Conservation (phyloP, 2,797 vertebrate genomes). For the Spinus pinus region DNA sequence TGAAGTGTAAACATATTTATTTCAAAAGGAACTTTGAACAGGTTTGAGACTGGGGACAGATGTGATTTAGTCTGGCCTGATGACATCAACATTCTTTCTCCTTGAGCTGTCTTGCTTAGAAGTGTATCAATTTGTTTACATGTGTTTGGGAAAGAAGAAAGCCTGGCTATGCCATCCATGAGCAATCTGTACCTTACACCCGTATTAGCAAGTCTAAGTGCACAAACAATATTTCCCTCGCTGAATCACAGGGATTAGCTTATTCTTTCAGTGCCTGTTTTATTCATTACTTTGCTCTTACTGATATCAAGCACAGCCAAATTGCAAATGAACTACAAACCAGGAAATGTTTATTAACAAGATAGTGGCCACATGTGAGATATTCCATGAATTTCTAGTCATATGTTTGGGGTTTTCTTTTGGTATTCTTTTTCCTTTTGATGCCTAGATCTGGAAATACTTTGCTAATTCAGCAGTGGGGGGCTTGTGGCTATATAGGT, state of each 20-base stretch:
- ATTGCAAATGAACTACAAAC: slow-evolving; percentile 60
- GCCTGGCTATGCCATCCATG: not conserved
- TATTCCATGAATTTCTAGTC: not conserved
- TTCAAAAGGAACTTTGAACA: not conserved
- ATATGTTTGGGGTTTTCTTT: not conserved
- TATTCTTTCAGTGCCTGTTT: slow-evolving; percentile 59
- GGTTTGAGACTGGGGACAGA: not conserved
- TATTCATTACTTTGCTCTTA: slow-evolving; percentile 53
- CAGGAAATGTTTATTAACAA: slow-evolving; percentile 11
- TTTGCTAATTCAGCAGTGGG: not conserved
- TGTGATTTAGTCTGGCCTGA: slow-evolving; percentile 2
- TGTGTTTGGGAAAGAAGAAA: slow-evolving; percentile 17
- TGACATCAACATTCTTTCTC: slow-evolving; percentile 37
- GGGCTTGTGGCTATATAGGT: not conserved
- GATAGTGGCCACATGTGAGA: not conserved
- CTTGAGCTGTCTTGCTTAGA: slow-evolving; percentile 9
- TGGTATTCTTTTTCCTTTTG: not conserved
- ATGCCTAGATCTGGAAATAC: not conserved
- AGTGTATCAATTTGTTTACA: not conserved
- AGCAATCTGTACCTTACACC: slow-evolving; percentile 42
- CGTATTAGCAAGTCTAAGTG: slow-evolving; percentile 38
- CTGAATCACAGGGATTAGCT: slow-evolving; percentile 63
- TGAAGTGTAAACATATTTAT: slow-evolving; percentile 42
- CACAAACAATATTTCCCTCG: slow-evolving; percentile 30
- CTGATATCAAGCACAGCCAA: slow-evolving; percentile 40